Percentiles rank a stretch among this genome's conserved stretches.
Evolutionary conservation across 2,797 vertebrate species (phyloP).

Genomic region (Stomatorhinus walkeri): DNA sequence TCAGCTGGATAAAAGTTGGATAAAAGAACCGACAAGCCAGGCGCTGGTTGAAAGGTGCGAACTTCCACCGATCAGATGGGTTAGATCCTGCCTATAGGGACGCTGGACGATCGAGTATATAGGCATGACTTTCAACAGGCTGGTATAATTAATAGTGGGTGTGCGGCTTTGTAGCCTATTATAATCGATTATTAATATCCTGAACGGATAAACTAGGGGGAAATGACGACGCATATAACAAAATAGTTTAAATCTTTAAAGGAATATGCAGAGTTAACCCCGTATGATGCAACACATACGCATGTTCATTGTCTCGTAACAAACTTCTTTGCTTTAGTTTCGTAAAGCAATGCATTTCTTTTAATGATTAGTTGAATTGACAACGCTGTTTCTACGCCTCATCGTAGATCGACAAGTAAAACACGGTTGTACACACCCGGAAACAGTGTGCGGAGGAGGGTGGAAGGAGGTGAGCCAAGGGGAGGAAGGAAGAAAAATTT

Average conservation of each 20-base stretch:
- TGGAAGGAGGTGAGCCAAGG: slow-evolving; percentile 25
- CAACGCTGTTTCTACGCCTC: not conserved
- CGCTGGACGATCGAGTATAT: not conserved
- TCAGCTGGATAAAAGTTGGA: not conserved
- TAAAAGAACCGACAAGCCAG: not conserved
- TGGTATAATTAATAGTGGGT: not conserved
- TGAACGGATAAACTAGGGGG: not conserved
- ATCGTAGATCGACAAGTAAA: not conserved
- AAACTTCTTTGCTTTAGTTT: not conserved
- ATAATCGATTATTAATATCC: not conserved
- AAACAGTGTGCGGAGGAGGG: slow-evolving; percentile 34
- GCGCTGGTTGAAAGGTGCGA: not conserved
- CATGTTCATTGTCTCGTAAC: not conserved
- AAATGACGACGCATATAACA: not conserved
- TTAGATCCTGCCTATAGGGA: not conserved
- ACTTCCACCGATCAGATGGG: not conserved
- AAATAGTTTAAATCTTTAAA: not conserved
- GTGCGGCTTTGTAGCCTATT: not conserved
- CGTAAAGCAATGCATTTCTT: not conserved
- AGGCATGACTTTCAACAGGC: not conserved
- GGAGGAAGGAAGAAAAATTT: slow-evolving; percentile 20
- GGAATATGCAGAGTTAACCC: not conserved
- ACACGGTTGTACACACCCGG: slow-evolving; percentile 35
- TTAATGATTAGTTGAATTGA: not conserved
- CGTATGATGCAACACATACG: not conserved